phyloP scores from a whole-genome alignment of 2,888 invertebrate species.

The Pegoplata infirma region DNA sequence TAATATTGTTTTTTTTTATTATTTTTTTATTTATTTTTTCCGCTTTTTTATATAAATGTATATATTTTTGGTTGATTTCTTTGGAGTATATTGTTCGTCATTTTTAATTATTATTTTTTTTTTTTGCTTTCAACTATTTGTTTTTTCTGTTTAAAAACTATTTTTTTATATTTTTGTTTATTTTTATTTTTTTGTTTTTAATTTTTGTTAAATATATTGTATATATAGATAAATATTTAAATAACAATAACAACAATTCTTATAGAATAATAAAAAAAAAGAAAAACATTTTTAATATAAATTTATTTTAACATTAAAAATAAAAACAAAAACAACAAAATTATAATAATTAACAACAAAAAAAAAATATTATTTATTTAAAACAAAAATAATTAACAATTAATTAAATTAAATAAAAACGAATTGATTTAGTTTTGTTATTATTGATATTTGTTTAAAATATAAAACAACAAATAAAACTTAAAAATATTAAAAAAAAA shows the following conservation, averaged over 20 bases:
- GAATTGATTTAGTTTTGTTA: constrained; percentile 54
- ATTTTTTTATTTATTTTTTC: constrained; percentile 65
- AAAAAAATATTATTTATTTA: constrained; percentile 16
- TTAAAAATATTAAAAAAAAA: constrained; percentile 69
- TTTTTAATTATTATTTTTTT: constrained; percentile 59
- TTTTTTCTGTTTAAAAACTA: constrained; percentile 64
- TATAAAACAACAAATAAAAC: constrained; percentile 70
- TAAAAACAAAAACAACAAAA: constrained; percentile 64
- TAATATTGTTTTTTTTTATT: constrained; percentile 46
- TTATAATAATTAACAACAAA: constrained; percentile 52
- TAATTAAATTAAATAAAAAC: constrained; percentile 66
- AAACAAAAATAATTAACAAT: not conserved
- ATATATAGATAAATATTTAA: constrained; percentile 58
- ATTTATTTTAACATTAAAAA: constrained; percentile 58
- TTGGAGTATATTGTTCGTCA: constrained; percentile 76
- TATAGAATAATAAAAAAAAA: constrained; percentile 53
- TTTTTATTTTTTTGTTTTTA: constrained; percentile 7
- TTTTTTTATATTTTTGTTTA: constrained; percentile 58
- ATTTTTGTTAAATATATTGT: constrained; percentile 52
- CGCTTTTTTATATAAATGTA: constrained; percentile 68
- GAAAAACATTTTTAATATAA: constrained; percentile 21
- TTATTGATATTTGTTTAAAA: constrained; percentile 38
- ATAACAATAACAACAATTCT: constrained; percentile 61
- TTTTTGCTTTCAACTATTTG: constrained; percentile 52
- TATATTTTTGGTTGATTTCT: constrained; percentile 77